Conservation (phyloP, 2,797 vertebrate species). For the Odontamblyopus lacepedii region DNA sequence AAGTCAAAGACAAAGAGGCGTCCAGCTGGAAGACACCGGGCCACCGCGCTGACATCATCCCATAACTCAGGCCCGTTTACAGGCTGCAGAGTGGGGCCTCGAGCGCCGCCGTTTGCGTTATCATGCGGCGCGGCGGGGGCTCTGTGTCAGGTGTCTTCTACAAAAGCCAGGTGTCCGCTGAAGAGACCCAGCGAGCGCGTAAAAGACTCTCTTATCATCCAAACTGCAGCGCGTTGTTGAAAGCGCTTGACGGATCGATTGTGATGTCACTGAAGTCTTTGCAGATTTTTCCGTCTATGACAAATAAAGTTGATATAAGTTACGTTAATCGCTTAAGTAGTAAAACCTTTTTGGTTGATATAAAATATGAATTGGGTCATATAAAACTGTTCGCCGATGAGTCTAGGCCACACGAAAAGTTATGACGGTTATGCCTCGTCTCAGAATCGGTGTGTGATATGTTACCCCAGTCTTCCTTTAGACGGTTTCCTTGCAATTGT, state of each 20-base stretch:
- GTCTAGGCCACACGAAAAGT: too few relatives aligned
- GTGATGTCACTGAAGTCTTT: neutral
- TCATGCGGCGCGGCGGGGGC: constrained; percentile 12
- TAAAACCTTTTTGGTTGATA: too few relatives aligned
- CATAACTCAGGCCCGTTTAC: constrained; percentile 58
- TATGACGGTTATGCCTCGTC: too few relatives aligned
- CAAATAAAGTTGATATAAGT: neutral
- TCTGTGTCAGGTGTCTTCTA: constrained; percentile 16
- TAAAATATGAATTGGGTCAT: too few relatives aligned
- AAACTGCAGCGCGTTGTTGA: neutral
- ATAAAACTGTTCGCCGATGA: too few relatives aligned
- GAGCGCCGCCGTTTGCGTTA: constrained; percentile 16
- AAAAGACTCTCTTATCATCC: neutral
- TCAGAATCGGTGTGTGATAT: too few relatives aligned
- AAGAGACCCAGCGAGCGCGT: constrained; percentile 6
- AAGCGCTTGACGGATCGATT: neutral
- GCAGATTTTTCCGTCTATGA: neutral
- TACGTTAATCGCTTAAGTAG: too few relatives aligned
- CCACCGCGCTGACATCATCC: constrained; percentile 63
- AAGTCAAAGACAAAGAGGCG: constrained; percentile 35
- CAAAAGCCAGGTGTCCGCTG: neutral
- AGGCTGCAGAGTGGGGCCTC: constrained; percentile 51
- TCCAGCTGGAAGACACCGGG: constrained; percentile 57
- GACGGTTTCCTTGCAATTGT: too few relatives aligned
- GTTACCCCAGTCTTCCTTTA: too few relatives aligned